Evolutionary conservation across 2,113 vertebrate genomes (phyloP), one percentile per base, ranked within the genome.

Genomic region (Gnathonemus longibarbis): DNA sequence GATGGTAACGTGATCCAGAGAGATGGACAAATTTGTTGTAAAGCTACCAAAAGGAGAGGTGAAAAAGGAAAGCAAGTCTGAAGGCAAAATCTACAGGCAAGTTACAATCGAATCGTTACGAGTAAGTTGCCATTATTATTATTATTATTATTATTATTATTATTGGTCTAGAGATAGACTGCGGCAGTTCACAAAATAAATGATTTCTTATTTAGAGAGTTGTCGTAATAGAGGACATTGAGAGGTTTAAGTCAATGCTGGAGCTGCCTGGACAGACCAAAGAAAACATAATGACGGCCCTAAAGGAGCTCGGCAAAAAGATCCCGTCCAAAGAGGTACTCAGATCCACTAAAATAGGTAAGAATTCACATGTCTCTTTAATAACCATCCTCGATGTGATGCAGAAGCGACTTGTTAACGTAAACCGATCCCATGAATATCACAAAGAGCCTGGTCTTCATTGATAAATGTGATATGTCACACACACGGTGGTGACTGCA

Each of bases 221-320:
- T 93, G 98, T 99, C 91, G 98, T 99, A 89, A 94, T 99, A 90
- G 98, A 99, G 92, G 98, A 99, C 91, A 97, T 99, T 93, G 95
- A 97, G 94, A 96, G 97, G 90, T 98, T 95, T 95, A 99, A 97
- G 90, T 95, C 97, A 86, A 96, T 96, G 53, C 91, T 99, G 89
- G 98, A 99, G 91, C 95, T 99, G 89, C 96, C 97, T 87, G 93
- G 93, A 19, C 98, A 99, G 91, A 94, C 92, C 0, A 97, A 95
- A 88, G 97, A 98, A 89, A 98, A 98, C 91, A 95, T 99, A 90
- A 90, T 98, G 0, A 92, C 94, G 89, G 96, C 96, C 80, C 93
- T 99, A 93, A 94, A 31, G 80, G 98, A 99, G 92, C 95, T 99
- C 90, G 96, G 96, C 94, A 99, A 98, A 95, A 99, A 99, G 94